Percentiles rank a stretch among this genome's conserved stretches.
These are phyloP conservation scores for Rhingia rostrata DNA, from an alignment of 2,888 invertebrate species.

Conservation along the genomic window DNA sequence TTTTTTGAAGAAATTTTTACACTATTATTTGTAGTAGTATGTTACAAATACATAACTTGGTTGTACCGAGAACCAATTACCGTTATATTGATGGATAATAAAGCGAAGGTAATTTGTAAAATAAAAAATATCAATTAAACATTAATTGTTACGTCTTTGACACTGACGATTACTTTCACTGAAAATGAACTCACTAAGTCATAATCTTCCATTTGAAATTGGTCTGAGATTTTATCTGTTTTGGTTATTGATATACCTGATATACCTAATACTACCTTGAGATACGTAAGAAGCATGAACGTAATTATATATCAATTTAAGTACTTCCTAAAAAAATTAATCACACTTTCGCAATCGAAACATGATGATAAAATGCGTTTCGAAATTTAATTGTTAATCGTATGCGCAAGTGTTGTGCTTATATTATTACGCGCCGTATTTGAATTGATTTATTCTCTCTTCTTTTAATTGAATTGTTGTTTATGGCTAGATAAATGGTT, in stretches of 20 bases:
- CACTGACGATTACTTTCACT: conserved; percentile 26
- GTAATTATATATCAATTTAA: background rate
- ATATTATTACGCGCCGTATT: background rate
- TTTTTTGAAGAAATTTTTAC: conserved; percentile 12
- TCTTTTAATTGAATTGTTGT: conserved; percentile 9
- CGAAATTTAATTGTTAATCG: background rate
- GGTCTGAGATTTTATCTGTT: background rate
- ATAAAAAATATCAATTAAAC: conserved; percentile 16
- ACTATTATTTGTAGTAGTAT: conserved; percentile 2
- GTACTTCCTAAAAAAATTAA: conserved; percentile 1
- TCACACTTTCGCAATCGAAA: conserved; percentile 6
- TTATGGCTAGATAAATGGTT: conserved; percentile 20
- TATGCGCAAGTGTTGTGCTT: background rate
- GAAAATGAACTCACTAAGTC: background rate
- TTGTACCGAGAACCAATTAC: conserved; percentile 4
- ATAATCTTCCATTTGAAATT: background rate
- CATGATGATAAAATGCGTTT: conserved; percentile 5
- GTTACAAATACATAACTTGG: background rate
- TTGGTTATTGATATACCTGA: background rate
- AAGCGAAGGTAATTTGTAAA: background rate
- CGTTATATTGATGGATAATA: conserved; percentile 18
- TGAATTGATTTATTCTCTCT: background rate
- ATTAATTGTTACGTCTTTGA: background rate
- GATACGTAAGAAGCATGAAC: background rate
- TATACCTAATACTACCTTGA: background rate